These are phyloP conservation scores for Agriopis aurantiaria DNA, from an alignment of 2,888 invertebrate genomes.

Conservation along the genomic window DNA sequence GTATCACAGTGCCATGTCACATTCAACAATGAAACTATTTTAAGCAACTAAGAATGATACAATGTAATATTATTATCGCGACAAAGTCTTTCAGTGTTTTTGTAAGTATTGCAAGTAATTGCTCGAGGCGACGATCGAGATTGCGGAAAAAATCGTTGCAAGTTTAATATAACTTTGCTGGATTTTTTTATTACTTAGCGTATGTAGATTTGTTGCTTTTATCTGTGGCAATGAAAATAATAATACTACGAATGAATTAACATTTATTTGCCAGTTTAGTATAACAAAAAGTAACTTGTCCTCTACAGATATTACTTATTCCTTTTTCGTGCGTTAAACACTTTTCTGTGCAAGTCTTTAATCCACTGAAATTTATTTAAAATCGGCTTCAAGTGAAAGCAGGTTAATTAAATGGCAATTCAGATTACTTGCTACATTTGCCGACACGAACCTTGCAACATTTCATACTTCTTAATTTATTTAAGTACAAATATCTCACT, in stretches of 20 bases:
- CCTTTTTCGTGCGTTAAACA: neutral
- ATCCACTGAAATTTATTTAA: constrained; percentile 21
- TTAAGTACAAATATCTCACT: neutral
- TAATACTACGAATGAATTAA: no score
- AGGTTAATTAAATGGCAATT: constrained; percentile 26
- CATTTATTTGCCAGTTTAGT: no score
- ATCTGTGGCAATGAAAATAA: neutral
- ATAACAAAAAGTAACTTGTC: no score
- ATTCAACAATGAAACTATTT: neutral
- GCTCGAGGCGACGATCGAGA: constrained; percentile 12
- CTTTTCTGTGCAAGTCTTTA: constrained; percentile 2
- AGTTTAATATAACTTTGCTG: constrained; percentile 40
- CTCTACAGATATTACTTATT: no score
- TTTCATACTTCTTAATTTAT: constrained; percentile 10
- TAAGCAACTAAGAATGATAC: neutral
- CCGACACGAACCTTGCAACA: constrained; percentile 21
- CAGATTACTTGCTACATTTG: constrained; percentile 30
- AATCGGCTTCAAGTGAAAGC: constrained; percentile 29
- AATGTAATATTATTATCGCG: neutral
- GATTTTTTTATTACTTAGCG: constrained; percentile 12
- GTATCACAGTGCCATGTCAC: constrained; percentile 4
- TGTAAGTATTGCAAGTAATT: constrained; percentile 14
- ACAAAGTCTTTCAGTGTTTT: constrained; percentile 6
- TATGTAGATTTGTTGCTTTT: neutral
- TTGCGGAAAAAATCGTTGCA: constrained; percentile 33